phyloP scores from a whole-genome alignment of 2,113 vertebrate species.

The Psittacus erithacus region DNA sequence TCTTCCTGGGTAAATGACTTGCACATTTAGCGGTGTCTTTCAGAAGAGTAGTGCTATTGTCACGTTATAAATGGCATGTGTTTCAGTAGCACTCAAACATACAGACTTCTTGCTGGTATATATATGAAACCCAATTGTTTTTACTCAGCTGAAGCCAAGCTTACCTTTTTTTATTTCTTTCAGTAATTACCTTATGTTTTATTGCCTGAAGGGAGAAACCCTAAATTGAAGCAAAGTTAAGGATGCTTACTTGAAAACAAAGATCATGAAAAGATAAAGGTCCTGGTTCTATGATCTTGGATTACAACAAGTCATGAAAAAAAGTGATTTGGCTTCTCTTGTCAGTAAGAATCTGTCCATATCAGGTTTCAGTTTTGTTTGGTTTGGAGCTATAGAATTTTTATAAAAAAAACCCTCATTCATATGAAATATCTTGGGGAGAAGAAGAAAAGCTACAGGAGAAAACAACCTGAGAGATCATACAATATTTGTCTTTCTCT shows the following conservation, averaged over 20 bases:
- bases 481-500: background rate
- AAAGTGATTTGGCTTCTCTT: background rate
- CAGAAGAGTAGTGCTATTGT: conserved; percentile 69
- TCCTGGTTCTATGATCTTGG: conserved; percentile 11
- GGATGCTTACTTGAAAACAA: conserved; percentile 37
- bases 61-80: conserved; percentile 61
- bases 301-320: conserved; percentile 1
- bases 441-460: background rate
- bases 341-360: background rate
- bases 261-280: conserved; percentile 35
- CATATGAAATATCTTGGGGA: background rate
- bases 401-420: background rate
- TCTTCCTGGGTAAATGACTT: conserved; percentile 74
- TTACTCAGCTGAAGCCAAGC: conserved; percentile 66
- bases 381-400: background rate
- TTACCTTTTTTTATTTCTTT: conserved; percentile 54
- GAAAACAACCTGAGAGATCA: background rate
- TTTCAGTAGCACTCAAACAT: conserved; percentile 69
- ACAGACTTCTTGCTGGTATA: conserved; percentile 60
- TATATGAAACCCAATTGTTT: conserved; percentile 70
- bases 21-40: conserved; percentile 68
- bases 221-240: conserved; percentile 43
- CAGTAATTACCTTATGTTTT: conserved; percentile 73
- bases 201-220: conserved; percentile 34
- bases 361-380: conserved; percentile 9